Base-by-base conservation (phyloP, 2,888 invertebrate genomes). In the Amphipoea oculea region DNA sequence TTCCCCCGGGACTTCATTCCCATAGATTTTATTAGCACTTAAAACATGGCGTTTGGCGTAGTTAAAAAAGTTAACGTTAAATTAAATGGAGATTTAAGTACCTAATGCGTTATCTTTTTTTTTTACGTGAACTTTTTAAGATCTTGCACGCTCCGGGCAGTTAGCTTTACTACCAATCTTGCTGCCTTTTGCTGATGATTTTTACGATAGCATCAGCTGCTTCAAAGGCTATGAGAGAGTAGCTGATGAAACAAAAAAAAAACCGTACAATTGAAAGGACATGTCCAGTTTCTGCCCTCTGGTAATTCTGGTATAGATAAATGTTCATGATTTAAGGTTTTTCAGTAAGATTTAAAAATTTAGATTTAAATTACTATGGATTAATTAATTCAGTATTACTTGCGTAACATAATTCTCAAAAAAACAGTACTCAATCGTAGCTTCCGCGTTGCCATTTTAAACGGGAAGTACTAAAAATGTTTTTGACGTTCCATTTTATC, bases 11-110 rank as follows among this genome's bases (percentile, higher is more conserved):
- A 60, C 57, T 68, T 66, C 1, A 54, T 75, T 75, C 12, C 36
- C 62, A 11, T 85, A 36, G 63, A 75, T 86, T 78, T 76, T 70
- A 70, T 66, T 65, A 40, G 29, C 48, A 76, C 0, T 71, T 40
- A 62, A 62, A 62, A 14, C 62, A 29, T 29, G 29, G 14, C 29
- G 62, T 14, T 29, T 14, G 2, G 2, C 29, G 14, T 29, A 4
- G 29, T 14, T 7, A 29, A 14, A 62, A 54, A 29, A n/a, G 12
- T n/a, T 60, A 4, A 60, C 12, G 4, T 1, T 0, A n/a, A n/a
- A n/a, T n/a, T 60, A 4, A 60, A n/a, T 60, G 12, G 11, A 1
- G 12, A n/a, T 60, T 57, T n/a, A 4, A n/a, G 12, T n/a, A 17
- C 6, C 17, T 54, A 60, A 60, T n/a, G 4, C n/a, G 12, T 60